Base-by-base conservation (phyloP, 2,888 invertebrate species). In the Zaprionus lineosus region DNA sequence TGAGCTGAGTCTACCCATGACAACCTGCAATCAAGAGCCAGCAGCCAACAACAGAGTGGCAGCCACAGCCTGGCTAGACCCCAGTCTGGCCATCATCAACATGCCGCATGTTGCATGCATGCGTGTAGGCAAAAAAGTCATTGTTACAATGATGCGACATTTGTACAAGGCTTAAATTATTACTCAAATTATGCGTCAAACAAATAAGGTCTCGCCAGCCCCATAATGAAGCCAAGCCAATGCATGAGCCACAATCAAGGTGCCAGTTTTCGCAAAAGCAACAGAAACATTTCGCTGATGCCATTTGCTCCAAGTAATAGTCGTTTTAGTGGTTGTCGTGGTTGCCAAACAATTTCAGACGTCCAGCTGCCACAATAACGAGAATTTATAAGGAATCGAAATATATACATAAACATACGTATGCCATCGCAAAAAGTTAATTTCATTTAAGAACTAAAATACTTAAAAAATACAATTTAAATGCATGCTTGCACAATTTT, bases 11-110 rank as follows among this genome's bases (percentile, higher is more conserved):
- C 65, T 55, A 57, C 56, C 41, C 74, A 65, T 85, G 86, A 85
- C 85, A 82, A 85, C 82, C 84, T 85, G 84, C 77, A 82, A 82
- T 82, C 79, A 82, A 76, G 63, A 75, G 70, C 71, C 79, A 61
- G 52, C 66, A 65, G 58, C 46, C 40, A n/a, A 48, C 31, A 43
- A 21, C 47, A 40, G 48, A 50, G 44, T 31, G 9, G 40, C 43
- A 33, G 43, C 12, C 18, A 26, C 12, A 15, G 9, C 28, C 5
- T 4, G 14, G 43, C 44, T 28, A 59, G 52, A 58, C 39, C 46
- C 15, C 41, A 40, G 50, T 37, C 58, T 46, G 12, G 26, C 31
- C 51, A 48, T 47, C 70, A 66, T 31, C 58, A 52, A 37, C 53
- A 72, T 50, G 40, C 55, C 44, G 50, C 50, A 60, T 43, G 43